Percentiles rank a stretch among this genome's conserved stretches.
These are phyloP conservation scores for Macaca fascicularis DNA, from an alignment of 2,113 vertebrate species.

Conservation along the genomic window DNA sequence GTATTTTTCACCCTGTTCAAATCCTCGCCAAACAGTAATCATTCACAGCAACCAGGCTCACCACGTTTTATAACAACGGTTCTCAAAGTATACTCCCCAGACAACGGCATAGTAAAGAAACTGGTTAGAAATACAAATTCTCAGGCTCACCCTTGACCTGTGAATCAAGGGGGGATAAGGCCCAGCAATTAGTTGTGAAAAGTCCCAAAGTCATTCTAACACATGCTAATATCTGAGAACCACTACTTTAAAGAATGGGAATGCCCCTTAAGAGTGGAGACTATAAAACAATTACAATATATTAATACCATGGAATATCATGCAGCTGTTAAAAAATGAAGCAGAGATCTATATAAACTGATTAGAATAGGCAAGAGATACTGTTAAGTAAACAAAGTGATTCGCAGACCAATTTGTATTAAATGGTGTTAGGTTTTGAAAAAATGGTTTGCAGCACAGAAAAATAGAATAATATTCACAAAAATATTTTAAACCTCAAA, in stretches of 20 bases:
- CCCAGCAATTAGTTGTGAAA: neutral
- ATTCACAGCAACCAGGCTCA: neutral
- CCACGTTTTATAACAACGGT: neutral
- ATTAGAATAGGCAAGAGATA: neutral
- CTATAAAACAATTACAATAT: neutral
- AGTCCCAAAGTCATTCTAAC: constrained; percentile 18
- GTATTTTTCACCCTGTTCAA: neutral
- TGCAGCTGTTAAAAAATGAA: neutral
- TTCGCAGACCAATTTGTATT: neutral
- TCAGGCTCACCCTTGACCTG: neutral
- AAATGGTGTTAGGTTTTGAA: neutral
- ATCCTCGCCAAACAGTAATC: neutral
- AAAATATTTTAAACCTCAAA: neutral
- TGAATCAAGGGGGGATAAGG: neutral
- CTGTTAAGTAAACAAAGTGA: neutral
- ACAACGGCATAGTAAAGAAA: neutral
- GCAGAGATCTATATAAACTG: neutral
- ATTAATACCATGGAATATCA: neutral
- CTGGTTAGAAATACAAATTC: neutral
- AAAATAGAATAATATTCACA: neutral
- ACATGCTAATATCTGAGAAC: neutral
- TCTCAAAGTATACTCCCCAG: neutral
- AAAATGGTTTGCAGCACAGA: neutral
- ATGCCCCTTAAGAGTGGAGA: neutral
- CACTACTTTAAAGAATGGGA: neutral